Evolutionary conservation across 2,797 vertebrate genomes (phyloP).

Genomic region (Anomalospiza imberbis): DNA sequence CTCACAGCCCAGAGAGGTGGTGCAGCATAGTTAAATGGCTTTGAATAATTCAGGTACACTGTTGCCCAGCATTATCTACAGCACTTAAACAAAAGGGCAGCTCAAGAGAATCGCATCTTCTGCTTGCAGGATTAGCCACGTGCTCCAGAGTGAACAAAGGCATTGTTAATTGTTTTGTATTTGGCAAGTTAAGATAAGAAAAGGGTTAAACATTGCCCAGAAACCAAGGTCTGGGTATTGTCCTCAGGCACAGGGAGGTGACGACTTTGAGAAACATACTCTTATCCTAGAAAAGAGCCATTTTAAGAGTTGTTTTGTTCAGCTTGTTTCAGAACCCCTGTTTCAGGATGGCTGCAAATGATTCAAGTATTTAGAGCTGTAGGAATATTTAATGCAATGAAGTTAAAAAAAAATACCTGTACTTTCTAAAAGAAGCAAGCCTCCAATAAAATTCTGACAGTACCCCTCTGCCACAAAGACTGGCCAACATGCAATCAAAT

Average conservation of each 20-base stretch:
- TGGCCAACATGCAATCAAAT: background rate
- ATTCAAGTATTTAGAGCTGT: background rate
- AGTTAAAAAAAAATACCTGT: background rate
- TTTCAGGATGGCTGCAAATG: background rate
- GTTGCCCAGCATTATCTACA: background rate
- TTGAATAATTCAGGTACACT: background rate
- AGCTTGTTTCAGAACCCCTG: background rate
- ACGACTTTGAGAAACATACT: background rate
- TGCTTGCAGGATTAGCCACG: background rate
- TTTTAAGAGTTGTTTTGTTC: background rate
- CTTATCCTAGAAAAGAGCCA: background rate
- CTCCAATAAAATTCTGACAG: background rate
- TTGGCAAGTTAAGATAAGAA: slow-evolving; percentile 6
- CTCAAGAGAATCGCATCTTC: background rate
- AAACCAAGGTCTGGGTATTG: background rate
- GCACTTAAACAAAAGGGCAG: background rate
- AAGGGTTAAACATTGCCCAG: background rate
- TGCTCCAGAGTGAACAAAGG: background rate
- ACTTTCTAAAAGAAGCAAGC: background rate
- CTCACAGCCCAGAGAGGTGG: background rate
- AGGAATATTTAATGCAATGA: background rate
- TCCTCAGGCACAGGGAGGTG: background rate
- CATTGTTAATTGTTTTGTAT: background rate
- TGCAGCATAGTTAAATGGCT: background rate
- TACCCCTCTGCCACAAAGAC: background rate